Evolutionary conservation across 1,140 invertebrate species (phyloP), one percentile per base, ranked within the genome.

Genomic region (Subanguina moxae): DNA sequence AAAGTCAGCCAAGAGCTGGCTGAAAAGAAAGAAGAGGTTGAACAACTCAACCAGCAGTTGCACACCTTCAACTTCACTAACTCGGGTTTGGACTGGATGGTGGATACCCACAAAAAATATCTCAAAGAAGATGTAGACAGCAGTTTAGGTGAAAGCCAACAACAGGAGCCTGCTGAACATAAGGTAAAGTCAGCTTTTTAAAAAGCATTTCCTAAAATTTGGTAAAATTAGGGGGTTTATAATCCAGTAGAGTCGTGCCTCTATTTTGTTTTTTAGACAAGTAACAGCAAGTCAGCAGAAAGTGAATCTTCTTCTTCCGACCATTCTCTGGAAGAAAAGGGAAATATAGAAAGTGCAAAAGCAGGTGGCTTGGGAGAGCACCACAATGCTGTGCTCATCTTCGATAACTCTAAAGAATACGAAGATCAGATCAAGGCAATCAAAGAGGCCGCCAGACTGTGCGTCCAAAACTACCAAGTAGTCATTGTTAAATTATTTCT

Each of bases 351-450:
- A n/a, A n/a, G n/a, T n/a, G 48, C 15, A 25, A 52, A 25, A 52
- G 3, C n/a, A 52, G 17, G 3, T 3, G 48, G 17, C n/a, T 7
- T 1, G 3, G 23, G 8, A 25, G 3, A 5, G n/a, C 48, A 3
- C 3, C 8, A 3, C n/a, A 65, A 52, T 11, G 57, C 64, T 0
- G 68, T 52, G 3, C 48, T 70, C 15, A 62, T 70, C 43, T 45
- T 71, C n/a, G 68, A 70, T 42, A 69, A 69, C 30, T 68, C 66
- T 9, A 46, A 28, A 19, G 52, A 68, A 42, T 70, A 70, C 38
- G 68, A 70, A 57, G 23, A 19, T 1, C 30, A 70, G 57, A 67
- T 70, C 28, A 38, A 70, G 11, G n/a, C 30, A 19, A 17, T 70
- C 5, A 70, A 70, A 23, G 56, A 70, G 61, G 38, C 68, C 9